Conservation (phyloP, 2,113 vertebrate species). For the Bolborhynchus lineola region DNA sequence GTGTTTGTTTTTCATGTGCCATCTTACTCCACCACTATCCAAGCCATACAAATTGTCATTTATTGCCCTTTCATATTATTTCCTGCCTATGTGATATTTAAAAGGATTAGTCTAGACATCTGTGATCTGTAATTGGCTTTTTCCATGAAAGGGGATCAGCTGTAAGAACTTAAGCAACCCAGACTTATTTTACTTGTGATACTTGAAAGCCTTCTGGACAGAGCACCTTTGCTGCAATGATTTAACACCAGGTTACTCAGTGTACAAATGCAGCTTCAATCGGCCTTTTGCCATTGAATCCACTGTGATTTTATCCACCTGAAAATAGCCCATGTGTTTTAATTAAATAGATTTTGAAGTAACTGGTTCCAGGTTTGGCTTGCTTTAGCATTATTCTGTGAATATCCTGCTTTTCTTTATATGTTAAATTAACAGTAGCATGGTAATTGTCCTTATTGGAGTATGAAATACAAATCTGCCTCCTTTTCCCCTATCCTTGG, state of each 20-base stretch:
- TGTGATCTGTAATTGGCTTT: constrained; percentile 71
- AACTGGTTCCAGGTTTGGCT: constrained; percentile 25
- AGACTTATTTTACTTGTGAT: constrained; percentile 63
- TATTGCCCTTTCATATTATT: constrained; percentile 60
- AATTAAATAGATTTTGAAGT: constrained; percentile 38
- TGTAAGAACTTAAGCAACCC: constrained; percentile 69
- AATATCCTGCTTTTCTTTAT: constrained; percentile 44
- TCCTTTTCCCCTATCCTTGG: constrained; percentile 25
- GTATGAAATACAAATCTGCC: constrained; percentile 55
- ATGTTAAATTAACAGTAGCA: constrained; percentile 43
- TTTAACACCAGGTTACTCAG: constrained; percentile 23
- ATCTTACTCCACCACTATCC: constrained; percentile 4
- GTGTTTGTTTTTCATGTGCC: constrained; percentile 52
- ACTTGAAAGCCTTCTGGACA: constrained; percentile 59
- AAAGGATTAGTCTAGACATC: constrained; percentile 66
- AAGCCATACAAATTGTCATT: constrained; percentile 57
- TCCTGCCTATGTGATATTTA: constrained; percentile 70
- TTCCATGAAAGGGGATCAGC: constrained; percentile 58
- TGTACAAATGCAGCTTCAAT: constrained; percentile 5
- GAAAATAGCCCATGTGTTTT: constrained; percentile 36
- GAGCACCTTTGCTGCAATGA: constrained; percentile 46
- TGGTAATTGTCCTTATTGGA: constrained; percentile 48
- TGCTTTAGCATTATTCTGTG: background rate
- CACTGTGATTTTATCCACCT: constrained; percentile 47
- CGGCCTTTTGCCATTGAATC: constrained; percentile 22